Percentiles rank a stretch among this genome's conserved stretches.
These are phyloP conservation scores for Odontamblyopus rebecca DNA, from an alignment of 2,797 vertebrate species.

Conservation along the genomic window DNA sequence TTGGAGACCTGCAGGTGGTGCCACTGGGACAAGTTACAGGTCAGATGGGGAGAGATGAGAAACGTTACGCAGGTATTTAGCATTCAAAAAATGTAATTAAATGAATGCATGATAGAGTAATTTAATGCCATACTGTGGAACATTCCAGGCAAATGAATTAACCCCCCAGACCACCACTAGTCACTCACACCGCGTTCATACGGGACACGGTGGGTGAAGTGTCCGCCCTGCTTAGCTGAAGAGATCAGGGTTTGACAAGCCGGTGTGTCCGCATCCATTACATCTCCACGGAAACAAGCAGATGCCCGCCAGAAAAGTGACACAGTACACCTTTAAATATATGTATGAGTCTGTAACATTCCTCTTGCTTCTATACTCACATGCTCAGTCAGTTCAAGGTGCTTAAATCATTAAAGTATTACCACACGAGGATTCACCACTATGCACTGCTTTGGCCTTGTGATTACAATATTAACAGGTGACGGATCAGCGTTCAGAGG, in stretches of 20 bases:
- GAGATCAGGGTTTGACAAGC: too few species aligned
- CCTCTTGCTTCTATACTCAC: constrained; percentile 48
- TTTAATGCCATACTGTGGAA: background rate
- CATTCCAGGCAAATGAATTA: background rate
- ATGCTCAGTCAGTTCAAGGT: constrained; percentile 19
- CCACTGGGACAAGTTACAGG: background rate
- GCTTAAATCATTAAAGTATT: constrained; percentile 36
- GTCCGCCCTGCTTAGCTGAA: too few species aligned
- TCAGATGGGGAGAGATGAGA: too few species aligned
- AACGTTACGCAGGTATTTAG: too few species aligned
- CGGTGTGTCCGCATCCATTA: background rate
- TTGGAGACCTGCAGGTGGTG: too few species aligned
- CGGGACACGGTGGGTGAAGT: too few species aligned
- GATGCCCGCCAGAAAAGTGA: background rate
- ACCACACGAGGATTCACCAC: constrained; percentile 46
- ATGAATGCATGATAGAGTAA: background rate
- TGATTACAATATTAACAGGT: constrained; percentile 54
- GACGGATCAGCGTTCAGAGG: constrained; percentile 46
- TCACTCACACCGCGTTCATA: too few species aligned
- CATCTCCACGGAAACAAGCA: background rate
- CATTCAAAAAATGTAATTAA: too few species aligned
- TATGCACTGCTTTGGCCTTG: constrained; percentile 62
- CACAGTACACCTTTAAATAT: background rate
- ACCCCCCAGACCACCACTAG: too few species aligned
- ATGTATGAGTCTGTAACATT: constrained; percentile 23